Evolutionary conservation across 2,797 vertebrate genomes (phyloP).

Genomic region (Selene dorsalis): DNA sequence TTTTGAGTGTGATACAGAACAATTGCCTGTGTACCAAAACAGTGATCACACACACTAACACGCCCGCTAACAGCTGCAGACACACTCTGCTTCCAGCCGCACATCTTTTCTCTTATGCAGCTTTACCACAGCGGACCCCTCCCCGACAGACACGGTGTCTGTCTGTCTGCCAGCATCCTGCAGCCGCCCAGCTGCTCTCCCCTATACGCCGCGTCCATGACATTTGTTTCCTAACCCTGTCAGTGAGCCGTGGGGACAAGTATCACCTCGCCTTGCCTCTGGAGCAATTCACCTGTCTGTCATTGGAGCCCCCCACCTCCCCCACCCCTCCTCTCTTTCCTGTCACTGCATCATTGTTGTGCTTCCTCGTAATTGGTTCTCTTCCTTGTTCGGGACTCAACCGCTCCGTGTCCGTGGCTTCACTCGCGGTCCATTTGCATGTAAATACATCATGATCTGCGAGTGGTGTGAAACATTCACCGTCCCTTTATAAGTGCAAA

Average conservation of each 20-base stretch:
- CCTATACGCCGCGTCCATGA: conserved; percentile 34
- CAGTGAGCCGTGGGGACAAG: conserved; percentile 34
- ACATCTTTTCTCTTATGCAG: conserved; percentile 10
- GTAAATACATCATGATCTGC: conserved; percentile 2
- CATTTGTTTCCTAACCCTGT: conserved; percentile 68
- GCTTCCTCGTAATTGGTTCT: conserved; percentile 39
- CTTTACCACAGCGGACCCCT: neutral
- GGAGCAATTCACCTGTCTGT: conserved; percentile 56
- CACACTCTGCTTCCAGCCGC: conserved; percentile 16
- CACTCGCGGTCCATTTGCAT: neutral
- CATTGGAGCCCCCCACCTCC: neutral
- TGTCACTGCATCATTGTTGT: conserved; percentile 25
- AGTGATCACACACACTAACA: conserved; percentile 47
- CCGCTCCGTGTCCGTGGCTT: conserved; percentile 36
- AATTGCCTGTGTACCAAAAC: conserved; percentile 39
- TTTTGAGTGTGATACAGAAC: conserved; percentile 49
- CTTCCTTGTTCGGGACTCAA: neutral
- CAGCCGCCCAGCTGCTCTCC: conserved; percentile 42
- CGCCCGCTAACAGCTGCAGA: conserved; percentile 42
- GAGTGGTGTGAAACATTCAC: neutral
- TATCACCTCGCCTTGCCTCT: conserved; percentile 30
- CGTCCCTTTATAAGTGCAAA: conserved; percentile 29
- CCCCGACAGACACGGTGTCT: neutral
- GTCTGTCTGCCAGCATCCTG: conserved; percentile 37
- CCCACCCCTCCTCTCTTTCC: conserved; percentile 3